A percentile compares a stretch with the other conserved stretches of the same genome.
phyloP scores from a whole-genome alignment of 2,797 vertebrate genomes.

The Mallotus villosus region DNA sequence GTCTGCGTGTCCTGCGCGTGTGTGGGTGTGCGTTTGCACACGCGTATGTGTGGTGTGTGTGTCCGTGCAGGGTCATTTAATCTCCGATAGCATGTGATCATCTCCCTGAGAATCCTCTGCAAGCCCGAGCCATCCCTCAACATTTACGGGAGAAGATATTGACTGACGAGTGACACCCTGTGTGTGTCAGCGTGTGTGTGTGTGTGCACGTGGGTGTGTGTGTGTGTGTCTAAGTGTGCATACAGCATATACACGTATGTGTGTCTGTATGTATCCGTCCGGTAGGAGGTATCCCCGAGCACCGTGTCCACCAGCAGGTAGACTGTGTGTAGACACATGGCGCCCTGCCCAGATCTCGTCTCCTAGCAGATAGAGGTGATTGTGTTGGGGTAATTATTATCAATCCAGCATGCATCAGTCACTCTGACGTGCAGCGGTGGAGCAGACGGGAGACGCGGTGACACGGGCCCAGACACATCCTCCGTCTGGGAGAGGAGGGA shows the following conservation, averaged over 20 bases:
- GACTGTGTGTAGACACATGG: too few relatives aligned
- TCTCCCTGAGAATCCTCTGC: constrained; percentile 67
- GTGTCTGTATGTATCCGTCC: constrained; percentile 11
- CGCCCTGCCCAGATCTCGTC: too few relatives aligned
- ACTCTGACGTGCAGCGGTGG: too few relatives aligned
- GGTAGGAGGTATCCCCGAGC: too few relatives aligned
- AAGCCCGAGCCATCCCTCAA: constrained; percentile 68
- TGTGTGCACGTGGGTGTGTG: constrained; percentile 1
- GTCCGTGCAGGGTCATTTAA: constrained; percentile 65
- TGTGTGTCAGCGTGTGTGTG: constrained; percentile 22
- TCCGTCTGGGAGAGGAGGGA: too few relatives aligned
- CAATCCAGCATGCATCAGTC: too few relatives aligned
- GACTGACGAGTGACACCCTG: constrained; percentile 57
- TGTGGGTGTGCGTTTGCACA: too few relatives aligned
- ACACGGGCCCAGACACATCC: background rate
- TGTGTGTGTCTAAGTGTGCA: constrained; percentile 7
- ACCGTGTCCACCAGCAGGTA: too few relatives aligned
- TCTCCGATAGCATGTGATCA: constrained; percentile 72
- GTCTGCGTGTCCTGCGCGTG: too few relatives aligned
- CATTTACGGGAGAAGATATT: constrained; percentile 71
- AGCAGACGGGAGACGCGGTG: background rate
- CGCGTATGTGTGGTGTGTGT: constrained; percentile 22
- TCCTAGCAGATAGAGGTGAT: too few relatives aligned
- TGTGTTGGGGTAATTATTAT: too few relatives aligned
- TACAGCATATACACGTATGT: background rate